phyloP scores from a whole-genome alignment of 2,888 invertebrate genomes.

The Philereme vetulata region DNA sequence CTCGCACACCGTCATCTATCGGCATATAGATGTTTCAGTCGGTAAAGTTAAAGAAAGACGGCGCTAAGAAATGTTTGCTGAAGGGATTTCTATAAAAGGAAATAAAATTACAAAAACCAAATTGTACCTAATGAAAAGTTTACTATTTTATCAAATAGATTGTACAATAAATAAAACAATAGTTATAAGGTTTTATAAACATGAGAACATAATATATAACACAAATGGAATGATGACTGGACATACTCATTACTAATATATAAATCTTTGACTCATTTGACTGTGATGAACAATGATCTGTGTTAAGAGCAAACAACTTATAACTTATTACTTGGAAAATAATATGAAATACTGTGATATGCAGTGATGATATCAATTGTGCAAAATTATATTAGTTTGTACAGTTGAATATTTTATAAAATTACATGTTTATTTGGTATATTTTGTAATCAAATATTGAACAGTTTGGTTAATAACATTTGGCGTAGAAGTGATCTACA shows the following conservation, averaged over 20 bases:
- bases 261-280: not conserved
- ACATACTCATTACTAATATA: not conserved
- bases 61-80: too few relatives aligned
- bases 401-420: slow-evolving; percentile 33
- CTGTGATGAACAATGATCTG: not conserved
- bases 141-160: slow-evolving; percentile 46
- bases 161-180: slow-evolving; percentile 48
- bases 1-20: too few relatives aligned
- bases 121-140: slow-evolving; percentile 16
- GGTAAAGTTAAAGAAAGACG: too few relatives aligned
- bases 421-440: slow-evolving; percentile 45
- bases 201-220: slow-evolving; percentile 1
- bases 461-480: slow-evolving; percentile 50
- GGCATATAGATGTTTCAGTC: too few relatives aligned
- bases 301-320: not conserved
- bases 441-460: slow-evolving; percentile 43
- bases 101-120: not conserved
- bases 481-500: slow-evolving; percentile 46
- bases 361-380: slow-evolving; percentile 16
- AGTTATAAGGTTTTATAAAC: not conserved
- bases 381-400: slow-evolving; percentile 28
- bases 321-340: slow-evolving; percentile 22
- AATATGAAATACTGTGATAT: not conserved
- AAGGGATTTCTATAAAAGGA: not conserved
- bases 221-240: slow-evolving; percentile 13